Evolutionary conservation across 2,797 vertebrate species (phyloP).

Genomic region (Ptychobarbus kaznakovi): DNA sequence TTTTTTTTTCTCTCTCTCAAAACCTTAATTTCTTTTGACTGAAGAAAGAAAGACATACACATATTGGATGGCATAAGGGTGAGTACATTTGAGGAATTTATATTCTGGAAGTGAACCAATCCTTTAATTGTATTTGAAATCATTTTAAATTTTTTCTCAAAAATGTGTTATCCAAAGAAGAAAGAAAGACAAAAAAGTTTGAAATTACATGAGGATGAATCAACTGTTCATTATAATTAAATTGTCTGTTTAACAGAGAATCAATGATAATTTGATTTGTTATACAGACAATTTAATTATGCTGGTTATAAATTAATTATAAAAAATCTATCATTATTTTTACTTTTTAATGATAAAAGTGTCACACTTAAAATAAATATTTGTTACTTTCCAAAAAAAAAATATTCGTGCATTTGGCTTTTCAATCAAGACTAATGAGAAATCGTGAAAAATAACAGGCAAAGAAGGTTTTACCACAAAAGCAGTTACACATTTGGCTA

Average conservation of each 20-base stretch:
- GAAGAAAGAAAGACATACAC: too few species aligned
- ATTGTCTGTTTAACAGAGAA: background rate
- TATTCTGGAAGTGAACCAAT: background rate
- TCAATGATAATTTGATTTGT: background rate
- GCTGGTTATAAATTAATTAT: background rate
- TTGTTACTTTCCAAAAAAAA: background rate
- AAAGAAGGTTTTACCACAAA: background rate
- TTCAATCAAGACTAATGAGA: background rate
- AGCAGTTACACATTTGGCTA: slow-evolving; percentile 17
- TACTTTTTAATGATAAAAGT: background rate
- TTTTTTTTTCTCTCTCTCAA: too few species aligned
- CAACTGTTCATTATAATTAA: background rate
- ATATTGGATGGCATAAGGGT: too few species aligned
- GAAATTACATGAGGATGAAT: background rate
- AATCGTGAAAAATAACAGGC: slow-evolving; percentile 1
- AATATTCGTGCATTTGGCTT: background rate
- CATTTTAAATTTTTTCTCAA: background rate
- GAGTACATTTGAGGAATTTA: background rate
- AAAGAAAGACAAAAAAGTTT: background rate
- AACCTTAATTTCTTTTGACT: too few species aligned
- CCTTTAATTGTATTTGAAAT: background rate
- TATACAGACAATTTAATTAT: background rate
- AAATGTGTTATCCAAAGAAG: background rate
- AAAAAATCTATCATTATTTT: background rate
- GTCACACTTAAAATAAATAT: background rate